Percentiles rank a stretch among this genome's conserved stretches.
Conservation (phyloP, 2,888 invertebrate genomes). For the Cerceris ruficornis region DNA sequence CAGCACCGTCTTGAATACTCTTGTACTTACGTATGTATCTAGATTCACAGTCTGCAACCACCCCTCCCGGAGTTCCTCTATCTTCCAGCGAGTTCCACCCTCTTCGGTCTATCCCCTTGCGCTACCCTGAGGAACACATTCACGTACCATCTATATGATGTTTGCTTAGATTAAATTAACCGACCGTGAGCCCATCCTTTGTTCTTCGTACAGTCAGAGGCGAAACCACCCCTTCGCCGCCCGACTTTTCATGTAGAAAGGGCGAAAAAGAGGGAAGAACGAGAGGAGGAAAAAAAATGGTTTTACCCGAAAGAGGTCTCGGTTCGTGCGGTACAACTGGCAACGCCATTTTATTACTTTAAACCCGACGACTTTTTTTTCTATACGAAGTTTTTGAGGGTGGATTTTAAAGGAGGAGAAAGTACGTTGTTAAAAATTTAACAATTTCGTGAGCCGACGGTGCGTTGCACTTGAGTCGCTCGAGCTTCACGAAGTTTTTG, state of each 20-base stretch:
- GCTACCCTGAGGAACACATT: constrained; percentile 71
- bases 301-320: not conserved
- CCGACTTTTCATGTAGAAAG: constrained; percentile 6
- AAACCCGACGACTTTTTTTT: not conserved
- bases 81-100: constrained; percentile 50
- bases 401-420: not conserved
- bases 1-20: constrained; percentile 77
- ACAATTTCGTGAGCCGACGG: not conserved
- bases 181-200: constrained; percentile 75
- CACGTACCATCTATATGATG: constrained; percentile 77
- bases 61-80: constrained; percentile 42
- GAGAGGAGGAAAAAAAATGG: constrained; percentile 12
- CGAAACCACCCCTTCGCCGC: constrained; percentile 35
- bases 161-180: constrained; percentile 81
- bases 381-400: not conserved
- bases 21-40: constrained; percentile 81
- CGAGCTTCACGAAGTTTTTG: not conserved
- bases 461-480: too few relatives aligned
- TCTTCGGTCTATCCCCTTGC: constrained; percentile 42
- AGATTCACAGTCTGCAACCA: constrained; percentile 73
- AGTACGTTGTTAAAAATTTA: not conserved
- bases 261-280: constrained; percentile 40
- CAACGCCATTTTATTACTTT: not conserved
- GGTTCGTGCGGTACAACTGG: not conserved
- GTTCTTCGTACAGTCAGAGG: constrained; percentile 66